phyloP scores from a whole-genome alignment of 1,140 invertebrate genomes.

The Agrilus planipennis region DNA sequence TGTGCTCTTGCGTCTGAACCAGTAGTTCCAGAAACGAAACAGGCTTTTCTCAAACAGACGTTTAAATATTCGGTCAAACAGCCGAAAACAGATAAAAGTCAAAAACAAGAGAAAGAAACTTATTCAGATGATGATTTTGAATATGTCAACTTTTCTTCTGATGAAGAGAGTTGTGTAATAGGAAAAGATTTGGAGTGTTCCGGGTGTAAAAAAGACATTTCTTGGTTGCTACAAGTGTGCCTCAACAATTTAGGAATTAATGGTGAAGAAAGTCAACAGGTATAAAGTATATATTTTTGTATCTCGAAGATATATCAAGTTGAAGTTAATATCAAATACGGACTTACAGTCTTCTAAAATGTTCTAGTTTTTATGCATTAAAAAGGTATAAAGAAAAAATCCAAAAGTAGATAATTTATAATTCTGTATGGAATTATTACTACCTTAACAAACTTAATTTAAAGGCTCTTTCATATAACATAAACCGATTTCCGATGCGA shows the following conservation, averaged over 20 bases:
- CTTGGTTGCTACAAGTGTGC: conserved; percentile 43
- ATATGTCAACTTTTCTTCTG: conserved; percentile 21
- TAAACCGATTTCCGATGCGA: too few species aligned
- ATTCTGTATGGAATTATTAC: too few species aligned
- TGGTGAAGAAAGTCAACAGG: conserved; percentile 11
- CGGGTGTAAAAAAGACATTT: conserved; percentile 16
- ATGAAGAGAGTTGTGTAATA: too few species aligned
- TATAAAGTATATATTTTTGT: neutral
- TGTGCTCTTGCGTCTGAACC: conserved; percentile 56
- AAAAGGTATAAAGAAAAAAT: too few species aligned
- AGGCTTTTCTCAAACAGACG: conserved; percentile 27
- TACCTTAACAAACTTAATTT: too few species aligned
- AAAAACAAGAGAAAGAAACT: conserved; percentile 2
- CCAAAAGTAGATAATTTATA: too few species aligned
- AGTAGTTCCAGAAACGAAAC: conserved; percentile 39
- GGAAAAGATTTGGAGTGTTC: conserved; percentile 1
- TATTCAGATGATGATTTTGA: conserved; percentile 12
- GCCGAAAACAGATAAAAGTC: neutral
- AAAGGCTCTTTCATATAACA: too few species aligned
- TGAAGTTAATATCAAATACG: too few species aligned
- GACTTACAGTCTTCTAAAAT: too few species aligned
- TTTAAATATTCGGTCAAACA: too few species aligned
- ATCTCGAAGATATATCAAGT: too few species aligned
- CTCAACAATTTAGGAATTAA: conserved; percentile 39
- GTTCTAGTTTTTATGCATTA: conserved; percentile 19